These are phyloP conservation scores for Drosophila borealis DNA, from an alignment of 2,888 invertebrate species.

Conservation along the genomic window DNA sequence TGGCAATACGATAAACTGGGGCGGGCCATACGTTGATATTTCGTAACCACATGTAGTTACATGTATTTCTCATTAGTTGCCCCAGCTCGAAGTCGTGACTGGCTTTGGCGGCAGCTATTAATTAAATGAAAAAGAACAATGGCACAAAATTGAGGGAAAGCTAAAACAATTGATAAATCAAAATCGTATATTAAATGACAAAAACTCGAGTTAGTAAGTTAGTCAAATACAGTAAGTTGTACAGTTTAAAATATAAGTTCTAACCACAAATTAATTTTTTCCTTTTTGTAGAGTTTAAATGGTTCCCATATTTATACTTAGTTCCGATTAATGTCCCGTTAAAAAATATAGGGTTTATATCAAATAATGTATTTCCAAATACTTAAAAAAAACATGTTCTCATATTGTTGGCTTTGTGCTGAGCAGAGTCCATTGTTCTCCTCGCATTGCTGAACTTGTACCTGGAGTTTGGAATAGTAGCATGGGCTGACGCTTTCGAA, in stretches of 20 bases:
- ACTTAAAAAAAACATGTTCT: not conserved
- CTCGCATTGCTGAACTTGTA: conserved; percentile 11
- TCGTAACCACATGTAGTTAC: conserved; percentile 75
- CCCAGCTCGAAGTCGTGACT: conserved; percentile 58
- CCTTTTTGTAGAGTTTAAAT: too few relatives aligned
- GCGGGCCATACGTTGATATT: conserved; percentile 51
- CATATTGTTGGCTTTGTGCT: conserved; percentile 13
- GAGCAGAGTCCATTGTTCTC: conserved; percentile 46
- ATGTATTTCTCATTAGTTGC: conserved; percentile 72
- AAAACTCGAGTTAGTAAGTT: too few relatives aligned
- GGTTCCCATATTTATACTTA: too few relatives aligned
- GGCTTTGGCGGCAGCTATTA: conserved; percentile 31
- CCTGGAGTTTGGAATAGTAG: conserved; percentile 24
- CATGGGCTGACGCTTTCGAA: conserved; percentile 48
- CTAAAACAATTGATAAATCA: not conserved
- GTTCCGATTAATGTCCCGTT: too few relatives aligned
- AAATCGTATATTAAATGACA: too few relatives aligned
- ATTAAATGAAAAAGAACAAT: conserved; percentile 39
- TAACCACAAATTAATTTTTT: too few relatives aligned
- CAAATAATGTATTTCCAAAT: not conserved
- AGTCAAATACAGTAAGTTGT: too few relatives aligned
- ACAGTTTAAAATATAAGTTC: too few relatives aligned
- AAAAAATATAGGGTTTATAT: too few relatives aligned
- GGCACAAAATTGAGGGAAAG: conserved; percentile 29
- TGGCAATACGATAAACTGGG: conserved; percentile 43